Evolutionary conservation across 2,797 vertebrate genomes (phyloP).

Genomic region (Potorous gilbertii): DNA sequence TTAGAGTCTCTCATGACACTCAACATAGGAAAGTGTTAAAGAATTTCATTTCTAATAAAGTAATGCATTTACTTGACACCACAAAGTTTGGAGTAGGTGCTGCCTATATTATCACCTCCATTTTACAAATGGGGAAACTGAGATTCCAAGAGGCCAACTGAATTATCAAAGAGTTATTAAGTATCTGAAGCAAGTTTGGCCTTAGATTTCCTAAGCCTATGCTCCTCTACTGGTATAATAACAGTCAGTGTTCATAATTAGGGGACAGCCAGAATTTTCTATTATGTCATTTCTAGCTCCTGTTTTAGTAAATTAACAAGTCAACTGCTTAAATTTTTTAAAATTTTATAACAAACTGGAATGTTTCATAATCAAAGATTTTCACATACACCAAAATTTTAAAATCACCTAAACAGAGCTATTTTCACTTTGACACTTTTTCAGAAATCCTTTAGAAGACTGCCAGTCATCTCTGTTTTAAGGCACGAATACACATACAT

Average conservation of each 20-base stretch:
- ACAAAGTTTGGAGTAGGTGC: neutral
- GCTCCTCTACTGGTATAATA: neutral
- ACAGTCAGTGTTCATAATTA: neutral
- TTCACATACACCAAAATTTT: neutral
- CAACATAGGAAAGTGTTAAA: neutral
- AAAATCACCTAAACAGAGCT: neutral
- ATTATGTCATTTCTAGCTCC: neutral
- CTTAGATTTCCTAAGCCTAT: neutral
- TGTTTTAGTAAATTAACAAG: neutral
- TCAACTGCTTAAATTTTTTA: neutral
- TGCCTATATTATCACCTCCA: neutral
- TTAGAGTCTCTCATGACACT: neutral
- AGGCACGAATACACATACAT: neutral
- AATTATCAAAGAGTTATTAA: too few relatives aligned
- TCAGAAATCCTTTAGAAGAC: neutral
- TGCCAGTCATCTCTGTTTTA: neutral
- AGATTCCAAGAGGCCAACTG: neutral
- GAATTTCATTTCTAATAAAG: conserved; percentile 2
- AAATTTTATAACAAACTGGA: neutral
- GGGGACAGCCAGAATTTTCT: neutral
- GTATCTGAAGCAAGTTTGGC: too few relatives aligned
- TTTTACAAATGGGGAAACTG: neutral
- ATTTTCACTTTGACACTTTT: neutral
- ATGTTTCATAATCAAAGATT: neutral
- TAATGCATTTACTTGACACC: neutral